phyloP scores from a whole-genome alignment of 2,113 vertebrate species.

The Rissa tridactyla region DNA sequence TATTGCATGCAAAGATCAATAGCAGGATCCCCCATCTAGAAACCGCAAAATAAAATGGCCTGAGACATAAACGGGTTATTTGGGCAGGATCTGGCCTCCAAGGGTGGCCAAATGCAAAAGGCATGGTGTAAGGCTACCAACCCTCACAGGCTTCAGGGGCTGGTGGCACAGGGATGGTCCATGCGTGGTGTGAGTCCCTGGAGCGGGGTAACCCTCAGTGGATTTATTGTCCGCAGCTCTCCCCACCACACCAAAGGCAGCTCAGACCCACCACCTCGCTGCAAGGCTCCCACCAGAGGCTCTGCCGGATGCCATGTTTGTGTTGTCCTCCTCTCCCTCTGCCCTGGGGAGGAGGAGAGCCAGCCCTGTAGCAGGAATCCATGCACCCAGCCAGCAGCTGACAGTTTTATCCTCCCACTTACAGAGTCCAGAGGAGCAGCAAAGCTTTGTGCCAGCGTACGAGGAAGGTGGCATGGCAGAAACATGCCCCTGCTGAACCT shows the following conservation, averaged over 20 bases:
- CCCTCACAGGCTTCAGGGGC: not conserved
- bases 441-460: not conserved
- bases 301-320: fast-evolving
- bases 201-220: not conserved
- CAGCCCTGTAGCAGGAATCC: not conserved
- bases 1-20: fast-evolving
- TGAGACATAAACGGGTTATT: not conserved
- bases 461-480: not conserved
- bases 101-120: not conserved
- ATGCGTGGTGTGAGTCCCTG: not conserved
- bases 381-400: fast-evolving
- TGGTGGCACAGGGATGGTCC: not conserved
- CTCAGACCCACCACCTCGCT: not conserved
- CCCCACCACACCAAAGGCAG: not conserved
- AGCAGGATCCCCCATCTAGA: not conserved
- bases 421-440: not conserved
- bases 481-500: not conserved
- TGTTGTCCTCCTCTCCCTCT: not conserved
- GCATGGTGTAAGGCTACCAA: fast-evolving
- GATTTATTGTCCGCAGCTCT: not conserved
- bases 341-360: not conserved
- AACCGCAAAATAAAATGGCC: not conserved
- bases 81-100: not conserved
- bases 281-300: not conserved
- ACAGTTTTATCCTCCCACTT: not conserved